Evolutionary conservation across 2,888 invertebrate genomes (phyloP), one percentile per base, ranked within the genome.

Genomic region (Conops quadrifasciatus): DNA sequence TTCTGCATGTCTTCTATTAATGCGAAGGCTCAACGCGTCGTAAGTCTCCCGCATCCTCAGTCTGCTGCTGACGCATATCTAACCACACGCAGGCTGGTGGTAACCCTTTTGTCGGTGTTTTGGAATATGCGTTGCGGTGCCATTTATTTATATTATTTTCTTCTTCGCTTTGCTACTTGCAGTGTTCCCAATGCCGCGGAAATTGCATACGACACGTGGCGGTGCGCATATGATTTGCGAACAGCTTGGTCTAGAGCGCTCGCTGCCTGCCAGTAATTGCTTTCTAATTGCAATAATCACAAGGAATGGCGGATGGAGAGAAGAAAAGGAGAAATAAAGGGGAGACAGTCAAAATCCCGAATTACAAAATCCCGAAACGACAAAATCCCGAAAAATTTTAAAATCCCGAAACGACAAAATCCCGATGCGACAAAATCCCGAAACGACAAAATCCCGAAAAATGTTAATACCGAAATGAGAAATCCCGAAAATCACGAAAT

Each of bases 101-200:
- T 19, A 68, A 60, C 15, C 47, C 58, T 68, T 60, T 49, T 60
- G 60, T 60, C 36, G n/a, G 30, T 19, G 45, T 60, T 59, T 68
- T 49, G n/a, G 49, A 68, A 60, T n/a, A 68, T 60, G 68, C 62
- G 68, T 62, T 68, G 28, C 49, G 9, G 21, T 56, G 67, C 59
- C 47, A 30, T 19, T 47, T 59, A 24, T 67, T 58, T 45, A n/a
- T 9, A 13, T 19, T 43, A 13, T 51, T 19, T 51, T 51, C 51
- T 26, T 45, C n/a, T 58, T 47, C n/a, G 7, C 47, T 67, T 15
- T 24, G 16, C n/a, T 47, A 9, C 49, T 60, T 1, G 30, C 43
- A 66, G 56, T 56, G 66, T 66, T 56, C 21, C 53, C 66, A 66
- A 19, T 43, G 30, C 43, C 11, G 47, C 68, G 68, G 62, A 68